Conservation (phyloP, 2,888 invertebrate genomes). For the Drosophila maculinotata region DNA sequence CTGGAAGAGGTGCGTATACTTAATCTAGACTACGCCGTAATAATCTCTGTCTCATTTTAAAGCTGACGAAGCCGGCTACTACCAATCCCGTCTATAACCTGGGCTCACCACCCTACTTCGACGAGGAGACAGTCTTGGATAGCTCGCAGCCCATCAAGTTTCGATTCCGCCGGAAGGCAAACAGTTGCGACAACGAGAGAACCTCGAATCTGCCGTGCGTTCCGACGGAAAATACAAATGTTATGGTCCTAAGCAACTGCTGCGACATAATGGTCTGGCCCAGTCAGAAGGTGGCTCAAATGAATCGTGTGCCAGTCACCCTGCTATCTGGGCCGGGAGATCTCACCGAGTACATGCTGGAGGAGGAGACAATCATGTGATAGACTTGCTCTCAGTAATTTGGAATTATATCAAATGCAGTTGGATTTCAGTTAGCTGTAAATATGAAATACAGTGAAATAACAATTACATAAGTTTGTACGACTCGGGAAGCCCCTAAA, state of each 20-base stretch:
- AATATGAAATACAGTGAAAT: background rate
- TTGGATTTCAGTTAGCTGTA: background rate
- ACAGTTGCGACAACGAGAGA: constrained; percentile 50
- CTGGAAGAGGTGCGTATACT: constrained; percentile 60
- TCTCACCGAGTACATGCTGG: constrained; percentile 71
- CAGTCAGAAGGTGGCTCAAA: constrained; percentile 68
- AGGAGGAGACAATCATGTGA: constrained; percentile 71
- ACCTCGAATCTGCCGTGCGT: constrained; percentile 48
- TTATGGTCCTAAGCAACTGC: constrained; percentile 64
- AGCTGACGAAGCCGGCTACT: constrained; percentile 58
- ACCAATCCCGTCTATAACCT: constrained; percentile 49
- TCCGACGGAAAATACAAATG: constrained; percentile 64
- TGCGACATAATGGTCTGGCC: constrained; percentile 72
- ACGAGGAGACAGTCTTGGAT: constrained; percentile 70
- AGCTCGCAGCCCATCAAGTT: constrained; percentile 60
- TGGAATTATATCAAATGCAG: constrained; percentile 14
- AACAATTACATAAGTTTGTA: too few relatives aligned
- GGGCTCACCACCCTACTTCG: constrained; percentile 50
- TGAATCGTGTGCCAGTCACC: constrained; percentile 70
- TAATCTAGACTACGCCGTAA: too few relatives aligned
- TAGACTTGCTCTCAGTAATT: background rate
- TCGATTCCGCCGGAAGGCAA: constrained; percentile 62
- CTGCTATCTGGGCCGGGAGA: constrained; percentile 61
- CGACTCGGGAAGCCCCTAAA: constrained; percentile 37
- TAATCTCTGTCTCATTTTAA: background rate